Conservation (phyloP, 2,888 invertebrate genomes). For the Hemistola chrysoprasaria region DNA sequence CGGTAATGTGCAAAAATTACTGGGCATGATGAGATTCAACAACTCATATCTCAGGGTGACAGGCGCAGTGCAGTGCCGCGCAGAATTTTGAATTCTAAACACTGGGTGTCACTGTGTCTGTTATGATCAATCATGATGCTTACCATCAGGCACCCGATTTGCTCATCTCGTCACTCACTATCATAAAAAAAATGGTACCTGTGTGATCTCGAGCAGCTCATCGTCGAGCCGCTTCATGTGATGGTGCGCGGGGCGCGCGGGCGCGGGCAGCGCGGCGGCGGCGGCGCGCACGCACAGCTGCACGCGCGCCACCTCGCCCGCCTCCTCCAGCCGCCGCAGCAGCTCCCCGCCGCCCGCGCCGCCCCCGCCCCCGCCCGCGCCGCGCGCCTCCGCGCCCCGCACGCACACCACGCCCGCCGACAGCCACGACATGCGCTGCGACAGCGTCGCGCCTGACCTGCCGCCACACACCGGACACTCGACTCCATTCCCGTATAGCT, state of each 20-base stretch:
- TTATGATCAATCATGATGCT: no score
- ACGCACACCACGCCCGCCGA: slow-evolving; percentile 97
- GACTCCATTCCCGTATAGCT: no score
- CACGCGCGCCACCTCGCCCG: slow-evolving; percentile 94
- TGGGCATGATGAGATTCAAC: no score
- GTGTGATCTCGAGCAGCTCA: slow-evolving; percentile 92
- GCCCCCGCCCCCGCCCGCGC: slow-evolving; percentile 87
- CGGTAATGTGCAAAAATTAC: no score
- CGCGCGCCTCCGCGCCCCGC: slow-evolving; percentile 89
- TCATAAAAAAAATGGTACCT: slow-evolving; percentile 83
- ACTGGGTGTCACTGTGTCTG: no score
- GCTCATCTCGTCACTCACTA: no score
- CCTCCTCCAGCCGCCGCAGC: slow-evolving; percentile 95
- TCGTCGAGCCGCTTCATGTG: slow-evolving; percentile 89
- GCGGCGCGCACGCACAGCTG: slow-evolving; percentile 86
- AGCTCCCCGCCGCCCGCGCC: slow-evolving; percentile 85
- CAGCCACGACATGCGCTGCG: slow-evolving; percentile 94
- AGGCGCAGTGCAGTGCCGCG: no score
- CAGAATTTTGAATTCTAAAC: no score
- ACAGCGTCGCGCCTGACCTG: slow-evolving; percentile 88
- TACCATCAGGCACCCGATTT: no score
- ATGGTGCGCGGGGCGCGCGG: slow-evolving; percentile 84
- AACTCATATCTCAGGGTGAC: no score
- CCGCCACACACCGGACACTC: background rate
- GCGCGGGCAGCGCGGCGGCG: slow-evolving; percentile 59